These are phyloP conservation scores for Sesia apiformis DNA, from an alignment of 2,888 invertebrate species.

Conservation along the genomic window DNA sequence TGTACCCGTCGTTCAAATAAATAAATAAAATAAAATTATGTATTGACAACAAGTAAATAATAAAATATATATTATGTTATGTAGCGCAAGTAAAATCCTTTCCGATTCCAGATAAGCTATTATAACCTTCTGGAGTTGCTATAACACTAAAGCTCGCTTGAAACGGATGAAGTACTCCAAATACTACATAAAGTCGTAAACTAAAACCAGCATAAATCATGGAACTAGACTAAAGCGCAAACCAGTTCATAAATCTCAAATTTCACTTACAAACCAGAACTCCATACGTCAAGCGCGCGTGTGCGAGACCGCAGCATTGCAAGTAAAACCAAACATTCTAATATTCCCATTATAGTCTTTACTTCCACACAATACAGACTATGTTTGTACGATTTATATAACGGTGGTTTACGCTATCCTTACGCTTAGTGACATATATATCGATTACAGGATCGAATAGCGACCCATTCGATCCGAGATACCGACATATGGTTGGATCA, in stretches of 20 bases:
- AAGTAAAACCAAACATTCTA: background rate
- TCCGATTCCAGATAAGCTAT: too few relatives aligned
- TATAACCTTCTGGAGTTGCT: too few relatives aligned
- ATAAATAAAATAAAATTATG: too few relatives aligned
- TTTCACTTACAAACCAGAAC: conserved; percentile 17
- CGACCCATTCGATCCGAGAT: background rate
- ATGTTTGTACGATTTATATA: background rate
- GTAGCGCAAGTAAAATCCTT: too few relatives aligned
- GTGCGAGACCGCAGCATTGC: conserved; percentile 1
- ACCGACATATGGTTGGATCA: too few relatives aligned
- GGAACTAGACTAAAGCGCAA: conserved; percentile 15
- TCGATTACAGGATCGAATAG: conserved; percentile 44
- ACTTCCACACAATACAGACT: background rate
- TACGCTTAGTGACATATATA: conserved; percentile 27
- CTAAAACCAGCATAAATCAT: conserved; percentile 1
- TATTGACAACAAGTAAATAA: too few relatives aligned
- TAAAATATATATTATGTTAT: too few relatives aligned
- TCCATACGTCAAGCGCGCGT: background rate
- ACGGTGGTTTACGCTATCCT: background rate
- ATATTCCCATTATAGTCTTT: background rate
- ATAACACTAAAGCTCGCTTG: too few relatives aligned
- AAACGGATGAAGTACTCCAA: too few relatives aligned
- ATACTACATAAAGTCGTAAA: background rate
- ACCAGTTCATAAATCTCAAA: conserved; percentile 17
- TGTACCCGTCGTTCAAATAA: too few relatives aligned